phyloP scores from a whole-genome alignment of 2,797 vertebrate species.

The Ctenosaura bakeri region DNA sequence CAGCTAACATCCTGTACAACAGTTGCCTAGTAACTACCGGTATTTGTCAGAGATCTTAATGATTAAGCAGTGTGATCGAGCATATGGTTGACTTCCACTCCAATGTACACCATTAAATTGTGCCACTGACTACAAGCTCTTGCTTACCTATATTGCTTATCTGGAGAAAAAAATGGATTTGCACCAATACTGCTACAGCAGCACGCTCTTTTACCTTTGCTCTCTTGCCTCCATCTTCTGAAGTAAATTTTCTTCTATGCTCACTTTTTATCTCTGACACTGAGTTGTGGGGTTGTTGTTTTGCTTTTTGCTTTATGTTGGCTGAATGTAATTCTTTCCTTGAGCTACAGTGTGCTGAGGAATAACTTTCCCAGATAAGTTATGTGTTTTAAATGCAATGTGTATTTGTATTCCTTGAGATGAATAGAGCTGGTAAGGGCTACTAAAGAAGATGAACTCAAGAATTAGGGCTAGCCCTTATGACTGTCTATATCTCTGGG shows the following conservation, averaged over 20 bases:
- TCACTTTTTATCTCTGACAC: neutral
- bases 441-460: neutral
- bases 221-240: neutral
- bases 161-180: neutral
- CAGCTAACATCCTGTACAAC: neutral
- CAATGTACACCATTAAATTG: neutral
- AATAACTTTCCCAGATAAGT: too few species aligned
- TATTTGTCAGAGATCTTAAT: neutral
- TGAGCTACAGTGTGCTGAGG: neutral
- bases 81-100: neutral
- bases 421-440: neutral
- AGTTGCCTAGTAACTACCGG: neutral
- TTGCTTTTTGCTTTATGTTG: neutral
- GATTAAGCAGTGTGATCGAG: neutral
- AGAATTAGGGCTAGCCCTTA: neutral
- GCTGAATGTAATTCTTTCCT: neutral
- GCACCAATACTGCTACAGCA: neutral
- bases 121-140: neutral
- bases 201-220: neutral
- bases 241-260: neutral
- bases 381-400: neutral
- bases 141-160: neutral
- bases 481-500: neutral
- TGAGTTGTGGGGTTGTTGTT: too few species aligned
- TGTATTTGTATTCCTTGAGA: neutral